These are phyloP conservation scores for Dinoponera quadriceps DNA, from an alignment of 1,140 invertebrate genomes.

Conservation along the genomic window DNA sequence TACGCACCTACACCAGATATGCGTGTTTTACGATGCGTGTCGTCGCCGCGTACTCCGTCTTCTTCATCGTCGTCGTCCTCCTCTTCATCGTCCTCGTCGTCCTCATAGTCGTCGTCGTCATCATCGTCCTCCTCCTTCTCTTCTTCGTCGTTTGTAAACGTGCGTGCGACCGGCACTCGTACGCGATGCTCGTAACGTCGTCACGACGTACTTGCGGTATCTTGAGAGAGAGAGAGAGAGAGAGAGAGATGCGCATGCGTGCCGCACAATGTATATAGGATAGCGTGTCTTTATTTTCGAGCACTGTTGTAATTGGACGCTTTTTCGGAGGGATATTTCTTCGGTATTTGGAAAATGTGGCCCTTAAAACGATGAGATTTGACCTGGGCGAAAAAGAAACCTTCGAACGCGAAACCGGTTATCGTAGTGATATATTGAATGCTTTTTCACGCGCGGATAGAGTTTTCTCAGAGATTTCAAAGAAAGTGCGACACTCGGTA, in stretches of 20 bases:
- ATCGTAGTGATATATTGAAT: no score
- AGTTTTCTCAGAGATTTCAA: no score
- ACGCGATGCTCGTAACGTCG: constrained; percentile 63
- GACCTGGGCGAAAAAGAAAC: no score
- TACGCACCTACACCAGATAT: constrained; percentile 70
- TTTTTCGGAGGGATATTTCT: background rate
- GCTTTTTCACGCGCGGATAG: no score
- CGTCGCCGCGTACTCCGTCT: constrained; percentile 37
- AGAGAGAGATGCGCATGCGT: constrained; percentile 38
- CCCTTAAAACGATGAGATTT: no score
- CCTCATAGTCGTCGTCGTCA: background rate
- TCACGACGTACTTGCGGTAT: constrained; percentile 71
- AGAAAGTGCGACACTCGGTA: no score
- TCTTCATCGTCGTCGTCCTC: constrained; percentile 31
- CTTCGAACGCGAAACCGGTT: no score
- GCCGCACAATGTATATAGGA: constrained; percentile 48
- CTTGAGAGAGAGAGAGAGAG: constrained; percentile 46
- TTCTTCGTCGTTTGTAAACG: constrained; percentile 54
- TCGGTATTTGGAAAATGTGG: background rate
- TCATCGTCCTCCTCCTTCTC: constrained; percentile 28
- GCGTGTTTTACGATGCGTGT: constrained; percentile 65
- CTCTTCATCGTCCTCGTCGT: background rate
- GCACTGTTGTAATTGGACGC: background rate
- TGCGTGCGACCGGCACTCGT: constrained; percentile 60
- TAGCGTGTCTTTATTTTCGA: constrained; percentile 23